A percentile compares a stretch with the other conserved stretches of the same genome.
These are phyloP conservation scores for Leptosomus discolor DNA, from an alignment of 2,113 vertebrate species.

Conservation along the genomic window DNA sequence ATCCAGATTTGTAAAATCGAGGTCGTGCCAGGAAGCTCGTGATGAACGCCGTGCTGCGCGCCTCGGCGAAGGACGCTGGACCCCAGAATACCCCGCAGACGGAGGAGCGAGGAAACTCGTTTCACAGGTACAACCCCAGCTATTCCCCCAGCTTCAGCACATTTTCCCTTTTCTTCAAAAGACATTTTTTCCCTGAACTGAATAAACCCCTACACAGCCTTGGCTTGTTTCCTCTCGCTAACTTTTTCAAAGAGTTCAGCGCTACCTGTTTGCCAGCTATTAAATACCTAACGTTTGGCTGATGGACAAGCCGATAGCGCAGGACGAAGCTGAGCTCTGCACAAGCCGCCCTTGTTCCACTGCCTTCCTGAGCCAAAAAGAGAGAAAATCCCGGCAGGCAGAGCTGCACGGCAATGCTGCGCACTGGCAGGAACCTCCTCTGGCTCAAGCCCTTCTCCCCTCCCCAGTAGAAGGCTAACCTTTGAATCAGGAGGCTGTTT, in stretches of 20 bases:
- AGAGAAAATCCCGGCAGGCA: not conserved
- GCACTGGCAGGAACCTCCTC: not conserved
- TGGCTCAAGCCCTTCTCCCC: not conserved
- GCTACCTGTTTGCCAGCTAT: slow-evolving; percentile 53
- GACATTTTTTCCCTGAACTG: not conserved
- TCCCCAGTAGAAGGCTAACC: not conserved
- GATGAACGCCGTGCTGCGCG: accelerated
- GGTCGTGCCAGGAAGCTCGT: accelerated
- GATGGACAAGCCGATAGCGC: slow-evolving; percentile 34
- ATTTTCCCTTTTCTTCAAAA: not conserved
- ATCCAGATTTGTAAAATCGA: accelerated
- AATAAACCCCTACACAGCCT: not conserved
- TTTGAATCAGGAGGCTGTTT: not conserved
- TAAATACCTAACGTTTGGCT: slow-evolving; percentile 10
- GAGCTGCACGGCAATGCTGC: not conserved
- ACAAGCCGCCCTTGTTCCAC: slow-evolving; percentile 24
- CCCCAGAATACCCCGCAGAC: accelerated
- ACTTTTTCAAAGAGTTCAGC: not conserved
- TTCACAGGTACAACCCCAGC: not conserved
- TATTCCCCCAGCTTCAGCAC: not conserved
- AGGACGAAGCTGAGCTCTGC: not conserved
- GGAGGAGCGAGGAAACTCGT: not conserved
- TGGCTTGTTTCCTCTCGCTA: not conserved
- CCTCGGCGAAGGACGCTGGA: not conserved
- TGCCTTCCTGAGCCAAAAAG: not conserved